Base-by-base conservation (phyloP, 1,140 invertebrate genomes). In the Papilio machaon region DNA sequence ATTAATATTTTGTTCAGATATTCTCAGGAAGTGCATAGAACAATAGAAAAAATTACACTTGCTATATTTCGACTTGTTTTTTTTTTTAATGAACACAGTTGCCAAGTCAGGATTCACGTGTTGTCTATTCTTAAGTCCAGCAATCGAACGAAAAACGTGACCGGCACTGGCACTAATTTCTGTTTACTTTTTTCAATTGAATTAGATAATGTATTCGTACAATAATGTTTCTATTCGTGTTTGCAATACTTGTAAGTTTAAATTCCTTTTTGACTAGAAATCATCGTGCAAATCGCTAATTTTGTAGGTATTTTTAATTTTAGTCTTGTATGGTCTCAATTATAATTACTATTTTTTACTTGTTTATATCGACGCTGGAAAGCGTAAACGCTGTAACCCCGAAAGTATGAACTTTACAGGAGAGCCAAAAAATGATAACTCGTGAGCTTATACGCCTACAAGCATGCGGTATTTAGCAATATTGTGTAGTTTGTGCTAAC, bases 41-140 rank as follows among this genome's bases (percentile, higher is more conserved):
- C 19, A 75, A 75, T 52, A 75, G 46, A 47, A 47, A 75, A 75
- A 75, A 75, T 75, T 46, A 30, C 73, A 6, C 19, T 23, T 75
- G 30, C 43, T 6, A 9, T n/a, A 47, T 52, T 75, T 75, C 3
- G 10, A 46, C 70, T 73, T 43, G 10, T 70, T 75, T 75, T 43
- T 73, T 43, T 23, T 47, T 30, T 23, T 49, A 23, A 47, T 74
- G n/a, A 10, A 49, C 19, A 23, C 7, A n/a, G 73, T 75, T 52
- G 47, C 73, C 73, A 52, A 75, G 47, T 49, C 47, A 47, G 73
- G 19, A 0, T 47, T 75, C 73, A 75, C 47, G 73, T 52, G 46
- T 75, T 19, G 46, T 75, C 46, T 75, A 75, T 75, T 52, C 73
- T 49, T 47, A 52, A 47, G 23, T 75, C 19, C 46, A 52, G 73